Base-by-base conservation (phyloP, 2,113 vertebrate genomes). In the Microcebus ravelobensis region DNA sequence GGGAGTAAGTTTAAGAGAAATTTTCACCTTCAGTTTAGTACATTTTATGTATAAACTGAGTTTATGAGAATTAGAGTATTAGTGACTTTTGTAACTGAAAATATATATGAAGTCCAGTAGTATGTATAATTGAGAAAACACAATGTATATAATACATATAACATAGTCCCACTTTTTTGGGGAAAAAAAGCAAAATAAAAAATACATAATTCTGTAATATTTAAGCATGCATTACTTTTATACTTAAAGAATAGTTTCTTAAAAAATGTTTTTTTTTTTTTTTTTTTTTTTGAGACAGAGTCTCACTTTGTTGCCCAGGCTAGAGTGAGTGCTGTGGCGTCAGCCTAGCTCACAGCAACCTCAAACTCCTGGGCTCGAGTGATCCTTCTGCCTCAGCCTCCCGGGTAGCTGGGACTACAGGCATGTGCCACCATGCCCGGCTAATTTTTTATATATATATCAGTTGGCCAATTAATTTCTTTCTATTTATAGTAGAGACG, bases 11-110 rank as follows among this genome's bases (percentile, higher is more conserved):
- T 87, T 80, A 83, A 83, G 82, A 84, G 10, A 2, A 79, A 89
- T 13, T 61, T 71, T 65, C 25, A 71, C 11, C 11, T 79, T 59
- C 23, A 42, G n/a, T 63, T 83, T 67, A 89, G 31, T 48, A 52
- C 27, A 89, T 92, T 74, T 85, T 81, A 42, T 52, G 3, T 25
- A 74, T 36, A 67, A 29, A 73, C 50, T 80, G 21, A 89, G 39
- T 68, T 86, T 85, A 85, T 85, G 36, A 81, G 29, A 39, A 80
- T 29, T 21, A 92, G 36, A 81, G 25, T 92, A 84, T 83, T 79
- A 73, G 82, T 87, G 42, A 70, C 42, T 85, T 82, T 34, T 89
- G 5, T 89, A 95, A 89, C 71, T 31, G 89, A 92, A 82, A 68
- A 55, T 63, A 77, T 18, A 87, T 42, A 65, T 13, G 4, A 85